A percentile compares a stretch with the other conserved stretches of the same genome.
These are phyloP conservation scores for Rafetus swinhoei DNA, from an alignment of 2,113 vertebrate genomes.

Conservation along the genomic window DNA sequence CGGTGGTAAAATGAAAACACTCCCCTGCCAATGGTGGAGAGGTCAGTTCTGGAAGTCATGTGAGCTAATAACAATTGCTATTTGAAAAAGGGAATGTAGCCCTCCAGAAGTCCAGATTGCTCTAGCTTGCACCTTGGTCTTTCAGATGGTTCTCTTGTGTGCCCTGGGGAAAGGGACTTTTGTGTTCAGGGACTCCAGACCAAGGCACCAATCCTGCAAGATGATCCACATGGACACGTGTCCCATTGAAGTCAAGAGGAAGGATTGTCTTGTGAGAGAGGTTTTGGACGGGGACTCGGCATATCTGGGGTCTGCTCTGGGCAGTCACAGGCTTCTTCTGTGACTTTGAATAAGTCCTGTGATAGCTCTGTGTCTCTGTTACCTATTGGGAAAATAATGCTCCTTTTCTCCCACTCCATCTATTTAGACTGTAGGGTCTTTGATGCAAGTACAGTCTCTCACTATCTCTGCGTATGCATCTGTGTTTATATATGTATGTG, in stretches of 20 bases:
- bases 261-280: neutral
- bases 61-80: rapidly evolving
- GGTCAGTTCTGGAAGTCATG: neutral
- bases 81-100: neutral
- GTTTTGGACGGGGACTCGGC: neutral
- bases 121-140: neutral
- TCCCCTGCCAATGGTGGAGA: too few relatives aligned
- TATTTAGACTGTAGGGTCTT: too few relatives aligned
- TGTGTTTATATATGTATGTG: too few relatives aligned
- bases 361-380: neutral
- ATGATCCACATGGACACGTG: neutral
- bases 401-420: too few relatives aligned
- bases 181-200: rapidly evolving
- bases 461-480: too few relatives aligned
- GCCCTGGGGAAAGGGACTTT: neutral
- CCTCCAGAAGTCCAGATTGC: neutral
- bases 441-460: too few relatives aligned
- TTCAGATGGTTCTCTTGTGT: rapidly evolving
- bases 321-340: neutral
- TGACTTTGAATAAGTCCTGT: neutral
- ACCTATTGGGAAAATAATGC: neutral
- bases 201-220: too few relatives aligned
- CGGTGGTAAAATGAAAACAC: neutral
- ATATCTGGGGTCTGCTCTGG: neutral
- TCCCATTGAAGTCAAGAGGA: neutral